A percentile compares a stretch with the other conserved stretches of the same genome.
These are phyloP conservation scores for Cardiocondyla obscurior DNA, from an alignment of 1,140 invertebrate species.

Conservation along the genomic window DNA sequence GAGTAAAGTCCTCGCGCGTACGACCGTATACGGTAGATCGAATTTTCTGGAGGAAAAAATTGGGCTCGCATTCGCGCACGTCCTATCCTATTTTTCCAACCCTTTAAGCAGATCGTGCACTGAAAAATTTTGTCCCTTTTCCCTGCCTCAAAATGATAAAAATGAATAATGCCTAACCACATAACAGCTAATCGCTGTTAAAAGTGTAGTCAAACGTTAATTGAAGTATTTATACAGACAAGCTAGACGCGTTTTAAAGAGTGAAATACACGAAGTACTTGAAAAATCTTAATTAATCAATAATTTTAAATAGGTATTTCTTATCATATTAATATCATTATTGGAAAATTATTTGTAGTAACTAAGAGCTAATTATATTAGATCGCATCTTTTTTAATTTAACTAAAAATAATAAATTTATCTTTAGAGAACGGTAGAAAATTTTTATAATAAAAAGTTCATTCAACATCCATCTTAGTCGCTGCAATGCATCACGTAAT, in stretches of 20 bases:
- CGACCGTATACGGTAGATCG: not conserved
- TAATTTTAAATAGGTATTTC: too few species aligned
- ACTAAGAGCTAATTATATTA: not conserved
- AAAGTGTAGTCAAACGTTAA: too few species aligned
- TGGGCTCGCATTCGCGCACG: constrained; percentile 49
- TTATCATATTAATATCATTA: not conserved
- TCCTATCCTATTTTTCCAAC: constrained; percentile 63
- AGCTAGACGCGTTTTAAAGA: not conserved
- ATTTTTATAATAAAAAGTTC: not conserved
- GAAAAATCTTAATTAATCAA: too few species aligned
- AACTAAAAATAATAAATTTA: not conserved
- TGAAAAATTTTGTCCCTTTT: constrained; percentile 8
- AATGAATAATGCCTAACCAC: not conserved
- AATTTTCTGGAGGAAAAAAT: constrained; percentile 64
- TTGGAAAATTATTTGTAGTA: not conserved
- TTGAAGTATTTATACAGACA: not conserved
- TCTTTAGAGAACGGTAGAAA: not conserved
- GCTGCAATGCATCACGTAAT: not conserved
- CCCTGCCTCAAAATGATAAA: not conserved
- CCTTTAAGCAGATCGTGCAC: constrained; percentile 58
- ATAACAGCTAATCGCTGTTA: not conserved
- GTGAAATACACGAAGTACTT: not conserved
- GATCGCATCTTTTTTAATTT: not conserved
- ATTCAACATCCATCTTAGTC: not conserved
- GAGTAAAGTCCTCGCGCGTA: constrained; percentile 6